These are phyloP conservation scores for Globodera ellingtonae DNA, from an alignment of 1,140 invertebrate genomes.

Conservation along the genomic window DNA sequence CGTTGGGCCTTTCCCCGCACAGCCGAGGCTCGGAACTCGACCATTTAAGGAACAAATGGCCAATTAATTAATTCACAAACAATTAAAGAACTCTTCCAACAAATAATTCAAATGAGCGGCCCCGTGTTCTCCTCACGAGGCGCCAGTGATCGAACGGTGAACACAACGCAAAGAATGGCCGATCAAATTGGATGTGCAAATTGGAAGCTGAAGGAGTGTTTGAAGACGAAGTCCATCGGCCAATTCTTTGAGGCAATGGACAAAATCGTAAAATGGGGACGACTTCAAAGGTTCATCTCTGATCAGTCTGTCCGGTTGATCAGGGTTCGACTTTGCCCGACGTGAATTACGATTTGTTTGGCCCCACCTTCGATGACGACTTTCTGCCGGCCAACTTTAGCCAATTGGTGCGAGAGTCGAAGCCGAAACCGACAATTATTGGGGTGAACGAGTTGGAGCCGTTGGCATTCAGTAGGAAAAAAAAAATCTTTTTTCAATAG, in stretches of 20 bases:
- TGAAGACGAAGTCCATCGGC: slow-evolving; percentile 38
- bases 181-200: slow-evolving; percentile 33
- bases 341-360: slow-evolving; percentile 34
- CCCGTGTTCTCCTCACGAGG: slow-evolving; percentile 38
- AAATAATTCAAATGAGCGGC: slow-evolving; percentile 51
- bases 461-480: slow-evolving; percentile 29
- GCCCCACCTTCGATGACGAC: slow-evolving; percentile 33
- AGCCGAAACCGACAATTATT: slow-evolving; percentile 40
- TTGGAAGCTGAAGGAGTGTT: slow-evolving; percentile 36
- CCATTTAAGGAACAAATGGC: not conserved
- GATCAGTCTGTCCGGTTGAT: not conserved
- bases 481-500: too few relatives aligned
- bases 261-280: slow-evolving; percentile 28
- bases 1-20: slow-evolving; percentile 23
- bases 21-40: not conserved
- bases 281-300: not conserved
- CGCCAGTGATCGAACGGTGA: slow-evolving; percentile 31
- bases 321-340: slow-evolving; percentile 31
- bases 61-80: not conserved
- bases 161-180: slow-evolving; percentile 37
- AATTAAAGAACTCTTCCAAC: slow-evolving; percentile 43
- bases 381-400: slow-evolving; percentile 39
- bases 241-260: slow-evolving; percentile 42
- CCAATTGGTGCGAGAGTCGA: slow-evolving; percentile 38
- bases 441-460: slow-evolving; percentile 35